Percentiles rank a stretch among this genome's conserved stretches.
Conservation (phyloP, 2,113 vertebrate species). For the Pao palembangensis region DNA sequence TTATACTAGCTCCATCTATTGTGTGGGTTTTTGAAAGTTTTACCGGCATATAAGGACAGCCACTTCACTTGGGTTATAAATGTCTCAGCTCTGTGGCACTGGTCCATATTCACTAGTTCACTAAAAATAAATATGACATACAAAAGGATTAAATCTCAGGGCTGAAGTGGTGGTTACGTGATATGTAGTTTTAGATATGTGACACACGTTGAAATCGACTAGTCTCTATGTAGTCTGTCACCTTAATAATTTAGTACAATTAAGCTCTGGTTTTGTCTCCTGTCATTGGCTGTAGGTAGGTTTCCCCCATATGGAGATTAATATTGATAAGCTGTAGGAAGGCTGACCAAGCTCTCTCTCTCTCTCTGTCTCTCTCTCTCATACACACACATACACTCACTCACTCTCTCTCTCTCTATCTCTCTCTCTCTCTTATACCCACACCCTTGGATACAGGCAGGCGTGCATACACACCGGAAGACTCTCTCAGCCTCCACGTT, state of each 20-base stretch:
- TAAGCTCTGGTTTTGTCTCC: constrained; percentile 26
- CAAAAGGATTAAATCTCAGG: neutral
- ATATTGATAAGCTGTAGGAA: constrained; percentile 56
- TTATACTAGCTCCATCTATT: too few relatives aligned
- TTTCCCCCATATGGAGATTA: constrained; percentile 34
- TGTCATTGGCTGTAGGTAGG: constrained; percentile 9
- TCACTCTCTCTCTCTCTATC: constrained; percentile 41
- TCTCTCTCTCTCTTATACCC: constrained; percentile 54
- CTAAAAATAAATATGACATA: constrained; percentile 10
- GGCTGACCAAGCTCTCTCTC: constrained; percentile 59
- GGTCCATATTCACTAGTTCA: neutral
- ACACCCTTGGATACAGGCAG: constrained; percentile 63
- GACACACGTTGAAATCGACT: too few relatives aligned
- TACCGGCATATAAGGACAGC: neutral
- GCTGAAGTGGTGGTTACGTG: neutral
- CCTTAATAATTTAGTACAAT: constrained; percentile 29
- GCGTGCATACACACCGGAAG: constrained; percentile 59
- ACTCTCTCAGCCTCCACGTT: constrained; percentile 52
- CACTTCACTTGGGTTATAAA: constrained; percentile 1
- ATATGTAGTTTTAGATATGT: neutral
- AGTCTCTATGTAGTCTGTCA: neutral
- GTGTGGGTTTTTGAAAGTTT: too few relatives aligned
- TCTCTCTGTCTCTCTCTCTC: constrained; percentile 27
- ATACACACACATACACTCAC: too few relatives aligned
- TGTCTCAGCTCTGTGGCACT: neutral